Evolutionary conservation across 2,888 invertebrate genomes (phyloP).

Genomic region (Gordius sp.): DNA sequence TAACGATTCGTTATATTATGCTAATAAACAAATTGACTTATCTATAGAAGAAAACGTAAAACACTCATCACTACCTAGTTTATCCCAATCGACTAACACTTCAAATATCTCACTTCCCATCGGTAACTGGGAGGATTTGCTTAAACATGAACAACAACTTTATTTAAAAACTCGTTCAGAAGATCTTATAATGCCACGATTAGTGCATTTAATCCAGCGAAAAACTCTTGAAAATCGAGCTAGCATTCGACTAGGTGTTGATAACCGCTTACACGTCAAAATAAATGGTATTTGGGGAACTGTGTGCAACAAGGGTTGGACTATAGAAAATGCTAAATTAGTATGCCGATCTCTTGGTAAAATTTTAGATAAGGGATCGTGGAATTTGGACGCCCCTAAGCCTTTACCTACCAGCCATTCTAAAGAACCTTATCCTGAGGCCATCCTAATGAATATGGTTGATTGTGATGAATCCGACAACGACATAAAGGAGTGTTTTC

Average conservation of each 20-base stretch:
- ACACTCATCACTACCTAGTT: not conserved
- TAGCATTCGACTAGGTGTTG: not conserved
- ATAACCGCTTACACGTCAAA: not conserved
- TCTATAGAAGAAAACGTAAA: not conserved
- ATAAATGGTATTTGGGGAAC: slow-evolving; percentile 7
- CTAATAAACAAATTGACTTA: not conserved
- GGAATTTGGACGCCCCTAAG: not conserved
- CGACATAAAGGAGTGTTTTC: not conserved
- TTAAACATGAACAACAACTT: not conserved
- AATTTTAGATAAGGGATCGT: not conserved
- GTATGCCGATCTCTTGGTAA: not conserved
- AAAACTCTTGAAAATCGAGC: not conserved
- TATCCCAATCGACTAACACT: not conserved
- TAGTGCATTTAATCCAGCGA: not conserved
- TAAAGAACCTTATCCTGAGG: not conserved
- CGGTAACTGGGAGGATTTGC: not conserved
- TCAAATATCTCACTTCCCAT: not conserved
- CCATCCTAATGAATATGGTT: not conserved
- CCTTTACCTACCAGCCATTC: not conserved
- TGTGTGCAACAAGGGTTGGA: slow-evolving; percentile 3
- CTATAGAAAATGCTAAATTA: not conserved
- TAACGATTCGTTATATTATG: not conserved
- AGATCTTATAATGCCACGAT: not conserved
- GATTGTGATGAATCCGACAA: slow-evolving; percentile 7
- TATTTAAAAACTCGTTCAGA: not conserved